Percentiles rank a stretch among this genome's conserved stretches.
Conservation (phyloP, 1,140 invertebrate species). For the Geopemphigus sp. region DNA sequence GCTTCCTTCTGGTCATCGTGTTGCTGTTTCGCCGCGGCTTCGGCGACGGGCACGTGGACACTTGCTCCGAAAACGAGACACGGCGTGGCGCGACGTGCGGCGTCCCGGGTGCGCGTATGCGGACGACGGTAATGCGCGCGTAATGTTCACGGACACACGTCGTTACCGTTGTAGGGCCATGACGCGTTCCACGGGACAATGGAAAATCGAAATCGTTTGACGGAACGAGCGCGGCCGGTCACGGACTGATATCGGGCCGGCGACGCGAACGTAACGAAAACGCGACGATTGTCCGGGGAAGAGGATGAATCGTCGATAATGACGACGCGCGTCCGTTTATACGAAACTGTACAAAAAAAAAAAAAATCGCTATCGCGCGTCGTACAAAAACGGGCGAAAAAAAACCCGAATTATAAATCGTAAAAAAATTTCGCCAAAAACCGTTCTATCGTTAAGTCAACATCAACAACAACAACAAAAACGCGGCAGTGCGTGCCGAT, state of each 20-base stretch:
- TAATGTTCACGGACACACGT: neutral
- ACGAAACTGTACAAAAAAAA: neutral
- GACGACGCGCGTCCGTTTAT: neutral
- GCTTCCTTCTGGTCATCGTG: slow-evolving; percentile 53
- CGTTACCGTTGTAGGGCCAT: slow-evolving; percentile 1
- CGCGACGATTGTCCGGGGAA: too few species aligned
- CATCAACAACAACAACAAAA: neutral
- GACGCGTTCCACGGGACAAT: neutral
- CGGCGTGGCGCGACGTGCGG: neutral
- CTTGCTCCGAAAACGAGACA: neutral
- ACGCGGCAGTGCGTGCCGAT: neutral
- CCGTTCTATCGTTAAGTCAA: neutral
- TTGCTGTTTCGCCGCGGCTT: neutral
- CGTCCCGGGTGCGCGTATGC: neutral
- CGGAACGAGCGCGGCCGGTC: too few species aligned
- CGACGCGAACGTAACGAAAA: too few species aligned
- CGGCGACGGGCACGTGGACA: neutral
- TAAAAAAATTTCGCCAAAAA: neutral
- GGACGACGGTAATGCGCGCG: neutral
- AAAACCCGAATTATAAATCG: too few species aligned
- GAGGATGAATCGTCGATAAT: too few species aligned
- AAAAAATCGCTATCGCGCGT: neutral
- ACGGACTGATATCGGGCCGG: too few species aligned
- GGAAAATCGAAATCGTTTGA: too few species aligned
- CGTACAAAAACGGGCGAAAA: neutral